These are phyloP conservation scores for Drosophila acutilabella DNA, from an alignment of 2,888 invertebrate species.

Conservation along the genomic window DNA sequence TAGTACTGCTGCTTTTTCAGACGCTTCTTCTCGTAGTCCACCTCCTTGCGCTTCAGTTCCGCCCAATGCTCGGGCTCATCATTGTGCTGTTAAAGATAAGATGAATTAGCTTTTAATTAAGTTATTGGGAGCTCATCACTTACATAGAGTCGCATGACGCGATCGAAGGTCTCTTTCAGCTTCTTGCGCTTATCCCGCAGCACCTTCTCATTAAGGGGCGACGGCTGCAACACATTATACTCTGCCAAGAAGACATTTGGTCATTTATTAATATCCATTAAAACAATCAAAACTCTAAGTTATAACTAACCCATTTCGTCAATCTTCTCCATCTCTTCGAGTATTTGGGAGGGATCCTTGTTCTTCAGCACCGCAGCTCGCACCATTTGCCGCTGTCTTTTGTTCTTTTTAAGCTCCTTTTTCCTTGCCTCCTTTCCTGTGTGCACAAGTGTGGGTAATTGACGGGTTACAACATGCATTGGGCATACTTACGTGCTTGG, in stretches of 20 bases:
- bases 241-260: conserved; percentile 87
- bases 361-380: conserved; percentile 98
- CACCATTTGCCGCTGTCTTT: conserved; percentile 97
- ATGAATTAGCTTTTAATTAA: conserved; percentile 52
- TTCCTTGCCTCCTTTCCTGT: conserved; percentile 98
- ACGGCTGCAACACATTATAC: conserved; percentile 97
- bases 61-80: conserved; percentile 98
- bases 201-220: conserved; percentile 98
- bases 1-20: conserved; percentile 95
- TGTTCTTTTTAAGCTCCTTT: conserved; percentile 99
- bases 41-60: conserved; percentile 95
- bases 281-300: neutral
- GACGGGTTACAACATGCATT: neutral
- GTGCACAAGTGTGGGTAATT: neutral
- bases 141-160: conserved; percentile 98
- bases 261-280: neutral
- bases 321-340: conserved; percentile 98
- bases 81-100: conserved; percentile 89
- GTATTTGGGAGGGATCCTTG: conserved; percentile 97
- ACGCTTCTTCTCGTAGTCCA: conserved; percentile 96
- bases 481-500: conserved; percentile 94
- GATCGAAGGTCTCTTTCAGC: conserved; percentile 96
- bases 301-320: conserved; percentile 96
- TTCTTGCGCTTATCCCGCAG: conserved; percentile 98
- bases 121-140: conserved; percentile 85